A percentile compares a stretch with the other conserved stretches of the same genome.
Conservation (phyloP, 1,140 invertebrate genomes). For the Daktulosphaira vitifoliae region DNA sequence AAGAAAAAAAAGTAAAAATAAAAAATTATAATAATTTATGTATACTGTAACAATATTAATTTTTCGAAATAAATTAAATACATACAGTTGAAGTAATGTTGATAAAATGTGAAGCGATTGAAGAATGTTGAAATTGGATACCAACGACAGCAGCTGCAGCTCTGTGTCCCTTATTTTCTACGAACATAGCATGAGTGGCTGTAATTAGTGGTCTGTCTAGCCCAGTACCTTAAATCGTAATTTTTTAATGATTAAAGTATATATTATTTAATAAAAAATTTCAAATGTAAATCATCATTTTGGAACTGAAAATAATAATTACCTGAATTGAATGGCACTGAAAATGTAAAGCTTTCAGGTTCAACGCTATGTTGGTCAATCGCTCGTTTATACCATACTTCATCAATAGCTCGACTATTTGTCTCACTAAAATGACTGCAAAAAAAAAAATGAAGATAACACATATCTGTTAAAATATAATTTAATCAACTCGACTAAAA, state of each 20-base stretch:
- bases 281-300: no score
- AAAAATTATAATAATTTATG: no score
- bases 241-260: no score
- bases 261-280: no score
- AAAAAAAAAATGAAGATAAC: no score
- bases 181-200: slow-evolving; percentile 82
- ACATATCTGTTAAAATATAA: no score
- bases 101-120: slow-evolving; percentile 68
- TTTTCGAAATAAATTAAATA: no score
- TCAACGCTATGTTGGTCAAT: slow-evolving; percentile 81
- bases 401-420: slow-evolving; percentile 74
- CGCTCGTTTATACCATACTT: slow-evolving; percentile 84
- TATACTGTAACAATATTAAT: no score
- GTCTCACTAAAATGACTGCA: slow-evolving; percentile 66
- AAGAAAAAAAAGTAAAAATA: no score
- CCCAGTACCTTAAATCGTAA: slow-evolving; percentile 14
- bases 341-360: slow-evolving; percentile 83
- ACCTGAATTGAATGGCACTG: slow-evolving; percentile 77
- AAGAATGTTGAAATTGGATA: slow-evolving; percentile 71
- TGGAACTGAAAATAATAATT: slow-evolving; percentile 40
- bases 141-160: slow-evolving; percentile 86
- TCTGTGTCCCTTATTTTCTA: slow-evolving; percentile 69
- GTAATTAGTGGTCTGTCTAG: slow-evolving; percentile 60
- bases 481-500: no score
- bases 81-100: slow-evolving; percentile 76